Conservation (phyloP, 37 sponge, comb jelly and placozoan species). For the Tethya wilhelma region DNA sequence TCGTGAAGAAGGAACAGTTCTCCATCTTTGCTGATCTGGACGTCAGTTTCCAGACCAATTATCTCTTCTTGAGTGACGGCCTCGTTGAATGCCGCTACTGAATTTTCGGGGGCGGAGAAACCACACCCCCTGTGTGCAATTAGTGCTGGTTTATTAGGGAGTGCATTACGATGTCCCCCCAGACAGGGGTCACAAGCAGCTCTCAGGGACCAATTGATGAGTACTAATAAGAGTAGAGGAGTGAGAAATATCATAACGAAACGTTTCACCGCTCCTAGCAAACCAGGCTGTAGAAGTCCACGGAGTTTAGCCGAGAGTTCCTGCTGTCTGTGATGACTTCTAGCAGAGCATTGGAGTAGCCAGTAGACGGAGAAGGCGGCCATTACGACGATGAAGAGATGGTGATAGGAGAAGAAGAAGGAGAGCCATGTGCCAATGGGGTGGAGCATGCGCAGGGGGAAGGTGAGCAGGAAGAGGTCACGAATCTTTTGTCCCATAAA, state of each 20-base stretch:
- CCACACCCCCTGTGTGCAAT: constrained; percentile 67
- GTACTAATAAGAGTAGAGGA: neutral
- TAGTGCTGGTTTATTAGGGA: constrained; percentile 38
- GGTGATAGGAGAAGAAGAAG: neutral
- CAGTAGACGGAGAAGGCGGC: neutral
- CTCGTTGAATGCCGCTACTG: constrained; percentile 27
- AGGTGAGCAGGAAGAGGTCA: constrained; percentile 11
- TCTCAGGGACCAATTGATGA: neutral
- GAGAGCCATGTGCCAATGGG: constrained; percentile 4
- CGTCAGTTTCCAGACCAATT: constrained; percentile 51
- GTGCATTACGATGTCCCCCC: neutral
- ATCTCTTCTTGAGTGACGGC: constrained; percentile 9
- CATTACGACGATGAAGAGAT: neutral
- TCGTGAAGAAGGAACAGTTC: constrained; percentile 65
- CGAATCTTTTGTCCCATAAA: constrained; percentile 32
- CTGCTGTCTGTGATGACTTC: neutral
- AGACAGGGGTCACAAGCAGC: constrained; percentile 25
- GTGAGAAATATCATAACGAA: neutral
- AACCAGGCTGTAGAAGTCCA: neutral
- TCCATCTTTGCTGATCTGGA: constrained; percentile 58
- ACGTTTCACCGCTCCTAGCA: neutral
- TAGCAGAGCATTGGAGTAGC: neutral
- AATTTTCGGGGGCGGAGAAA: constrained; percentile 43
- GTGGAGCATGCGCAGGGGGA: constrained; percentile 26
- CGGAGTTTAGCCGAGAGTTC: neutral